Evolutionary conservation across 35 echinoderm and acorn worm species (phyloP).

Genomic region (Apostichopus parvimensis): DNA sequence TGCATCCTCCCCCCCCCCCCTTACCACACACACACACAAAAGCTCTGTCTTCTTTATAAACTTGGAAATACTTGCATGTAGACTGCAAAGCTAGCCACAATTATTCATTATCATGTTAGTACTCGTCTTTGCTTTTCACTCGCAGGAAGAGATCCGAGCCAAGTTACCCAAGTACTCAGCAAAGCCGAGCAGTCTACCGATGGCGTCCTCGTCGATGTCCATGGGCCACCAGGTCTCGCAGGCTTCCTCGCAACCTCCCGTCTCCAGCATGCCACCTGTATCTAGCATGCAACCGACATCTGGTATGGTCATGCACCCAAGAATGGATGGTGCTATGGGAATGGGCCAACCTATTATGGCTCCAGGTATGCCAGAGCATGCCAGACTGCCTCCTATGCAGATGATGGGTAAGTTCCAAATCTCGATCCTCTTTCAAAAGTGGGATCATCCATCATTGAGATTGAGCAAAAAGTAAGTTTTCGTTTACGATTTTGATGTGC

Average conservation of each 20-base stretch:
- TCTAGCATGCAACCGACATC: not conserved
- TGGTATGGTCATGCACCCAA: conserved; percentile 9
- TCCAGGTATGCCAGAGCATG: conserved; percentile 34
- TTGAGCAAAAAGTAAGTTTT: not conserved
- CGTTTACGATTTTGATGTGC: not conserved
- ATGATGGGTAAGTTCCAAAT: conserved; percentile 23
- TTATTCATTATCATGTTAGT: too few species aligned
- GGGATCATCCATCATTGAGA: not conserved
- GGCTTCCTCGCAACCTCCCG: conserved; percentile 12
- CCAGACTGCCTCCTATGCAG: conserved; percentile 21
- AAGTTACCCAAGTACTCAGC: not conserved
- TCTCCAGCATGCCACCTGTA: conserved; percentile 4
- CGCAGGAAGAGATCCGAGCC: conserved; percentile 15
- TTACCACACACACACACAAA: not conserved
- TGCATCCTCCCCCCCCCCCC: too few species aligned
- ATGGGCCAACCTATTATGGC: conserved; percentile 2
- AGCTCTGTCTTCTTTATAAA: not conserved
- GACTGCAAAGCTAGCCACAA: too few species aligned
- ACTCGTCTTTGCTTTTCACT: not conserved
- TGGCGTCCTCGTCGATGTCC: not conserved
- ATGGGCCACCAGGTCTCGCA: not conserved
- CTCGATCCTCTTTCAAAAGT: not conserved
- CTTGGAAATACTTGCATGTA: too few species aligned
- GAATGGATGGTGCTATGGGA: conserved; percentile 12
- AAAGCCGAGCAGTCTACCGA: not conserved